Evolutionary conservation across 2,888 invertebrate genomes (phyloP), one percentile per base, ranked within the genome.

Genomic region (Drosophila recens): DNA sequence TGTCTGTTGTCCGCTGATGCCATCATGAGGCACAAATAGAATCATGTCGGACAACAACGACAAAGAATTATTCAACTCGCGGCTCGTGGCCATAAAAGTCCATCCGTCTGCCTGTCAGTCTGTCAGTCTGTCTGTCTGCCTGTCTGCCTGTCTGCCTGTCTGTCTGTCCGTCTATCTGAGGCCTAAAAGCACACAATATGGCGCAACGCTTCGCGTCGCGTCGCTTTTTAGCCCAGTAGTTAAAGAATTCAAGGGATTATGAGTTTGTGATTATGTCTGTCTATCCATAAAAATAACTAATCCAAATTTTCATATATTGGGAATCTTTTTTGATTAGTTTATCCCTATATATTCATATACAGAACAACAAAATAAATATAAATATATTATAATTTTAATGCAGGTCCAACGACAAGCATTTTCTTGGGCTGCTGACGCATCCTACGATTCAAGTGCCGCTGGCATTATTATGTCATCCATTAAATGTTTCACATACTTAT

Each of bases 21-120:
- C 53, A 43, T 49, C 36, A 61, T 48, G 71, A 64, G 48, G 64
- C 61, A 67, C 48, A 80, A 75, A 71, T 72, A 67, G 59, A 80
- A 71, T 67, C 68, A 70, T 53, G 70, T 61, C 17, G 42, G 62
- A 52, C 54, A 30, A 38, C 49, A 62, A 53, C 51, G 20, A 23
- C 33, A 57, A 38, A 63, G 67, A 74, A 80, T 79, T 85, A 79
- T 87, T 85, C 80, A 74, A 79, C 80, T 67, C 57, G 69, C 56
- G 72, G 82, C 52, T 64, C 53, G 57, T 53, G 67, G 68, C 62
- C 65, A 75, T 83, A 86, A 79, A 79, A 75, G 71, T 80, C 85
- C 54, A 40, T 43, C 42, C n/a, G 51, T 43, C 42, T 20, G 48
- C 40, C 27, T 6, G 5, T 27, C 27, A 4, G 23, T 43, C 42